A percentile compares a stretch with the other conserved stretches of the same genome.
Conservation (phyloP, 2,797 vertebrate species). For the Alectoris magna region DNA sequence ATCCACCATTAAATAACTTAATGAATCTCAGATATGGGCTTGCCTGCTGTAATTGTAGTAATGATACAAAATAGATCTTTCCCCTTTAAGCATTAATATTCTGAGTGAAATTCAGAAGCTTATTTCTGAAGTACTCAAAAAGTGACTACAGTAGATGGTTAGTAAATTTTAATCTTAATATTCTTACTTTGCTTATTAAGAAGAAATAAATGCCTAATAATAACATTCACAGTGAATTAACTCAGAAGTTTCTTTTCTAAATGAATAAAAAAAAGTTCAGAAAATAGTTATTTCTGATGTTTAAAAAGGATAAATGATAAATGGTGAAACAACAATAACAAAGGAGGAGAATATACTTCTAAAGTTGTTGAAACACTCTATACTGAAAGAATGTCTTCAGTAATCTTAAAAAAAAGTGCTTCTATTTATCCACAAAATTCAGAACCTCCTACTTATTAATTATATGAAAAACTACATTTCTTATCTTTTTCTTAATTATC, state of each 20-base stretch:
- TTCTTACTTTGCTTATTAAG: background rate
- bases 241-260: background rate
- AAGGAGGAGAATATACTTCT: background rate
- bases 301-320: background rate
- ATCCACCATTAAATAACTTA: background rate
- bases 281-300: background rate
- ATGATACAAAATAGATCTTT: background rate
- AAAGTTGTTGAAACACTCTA: background rate
- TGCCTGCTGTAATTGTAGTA: background rate
- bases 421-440: background rate
- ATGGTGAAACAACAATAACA: accelerated
- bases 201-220: background rate
- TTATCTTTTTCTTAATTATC: constrained; percentile 39
- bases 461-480: constrained; percentile 5
- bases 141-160: background rate
- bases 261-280: background rate
- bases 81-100: background rate
- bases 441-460: background rate
- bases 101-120: background rate
- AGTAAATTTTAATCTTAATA: background rate
- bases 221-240: background rate
- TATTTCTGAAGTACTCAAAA: background rate
- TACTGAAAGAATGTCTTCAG: background rate
- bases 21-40: background rate
- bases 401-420: background rate